A percentile compares a stretch with the other conserved stretches of the same genome.
phyloP scores from a whole-genome alignment of 92 coral and sea anemone species.

The Umimayanthus kanabou region DNA sequence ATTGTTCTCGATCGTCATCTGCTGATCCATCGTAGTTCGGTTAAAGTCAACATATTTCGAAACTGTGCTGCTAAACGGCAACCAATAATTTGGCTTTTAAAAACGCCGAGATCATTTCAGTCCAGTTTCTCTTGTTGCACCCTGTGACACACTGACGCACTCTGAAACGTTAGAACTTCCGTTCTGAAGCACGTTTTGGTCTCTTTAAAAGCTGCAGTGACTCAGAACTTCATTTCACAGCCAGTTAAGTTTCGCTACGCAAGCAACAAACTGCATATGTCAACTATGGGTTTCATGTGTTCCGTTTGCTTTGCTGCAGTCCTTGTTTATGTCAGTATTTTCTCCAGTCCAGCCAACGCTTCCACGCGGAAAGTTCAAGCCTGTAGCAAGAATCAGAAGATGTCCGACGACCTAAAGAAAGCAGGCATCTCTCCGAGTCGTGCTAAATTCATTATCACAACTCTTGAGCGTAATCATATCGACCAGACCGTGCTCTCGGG shows the following conservation, averaged over 20 bases:
- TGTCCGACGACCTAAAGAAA: slow-evolving; percentile 44
- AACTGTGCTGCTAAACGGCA: neutral
- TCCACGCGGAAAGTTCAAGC: neutral
- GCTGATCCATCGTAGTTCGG: neutral
- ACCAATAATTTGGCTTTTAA: neutral
- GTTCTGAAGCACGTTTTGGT: neutral
- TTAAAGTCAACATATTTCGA: neutral
- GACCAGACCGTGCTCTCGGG: slow-evolving; percentile 49
- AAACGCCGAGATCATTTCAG: neutral
- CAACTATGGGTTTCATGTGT: neutral
- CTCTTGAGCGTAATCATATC: slow-evolving; percentile 51
- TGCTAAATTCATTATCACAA: slow-evolving; percentile 30
- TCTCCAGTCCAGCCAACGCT: neutral
- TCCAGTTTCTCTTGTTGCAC: neutral
- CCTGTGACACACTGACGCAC: neutral
- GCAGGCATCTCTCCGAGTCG: slow-evolving; percentile 52
- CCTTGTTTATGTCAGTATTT: neutral
- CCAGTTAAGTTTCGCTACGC: neutral
- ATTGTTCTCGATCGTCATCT: neutral
- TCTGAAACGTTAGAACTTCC: neutral
- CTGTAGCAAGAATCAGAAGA: slow-evolving; percentile 13
- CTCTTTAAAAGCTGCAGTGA: neutral
- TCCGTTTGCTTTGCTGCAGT: neutral
- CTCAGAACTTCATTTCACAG: neutral
- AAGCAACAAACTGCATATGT: neutral